Percentiles rank a stretch among this genome's conserved stretches.
phyloP scores from a whole-genome alignment of 2,113 vertebrate species.

The Orthonyx spaldingii region DNA sequence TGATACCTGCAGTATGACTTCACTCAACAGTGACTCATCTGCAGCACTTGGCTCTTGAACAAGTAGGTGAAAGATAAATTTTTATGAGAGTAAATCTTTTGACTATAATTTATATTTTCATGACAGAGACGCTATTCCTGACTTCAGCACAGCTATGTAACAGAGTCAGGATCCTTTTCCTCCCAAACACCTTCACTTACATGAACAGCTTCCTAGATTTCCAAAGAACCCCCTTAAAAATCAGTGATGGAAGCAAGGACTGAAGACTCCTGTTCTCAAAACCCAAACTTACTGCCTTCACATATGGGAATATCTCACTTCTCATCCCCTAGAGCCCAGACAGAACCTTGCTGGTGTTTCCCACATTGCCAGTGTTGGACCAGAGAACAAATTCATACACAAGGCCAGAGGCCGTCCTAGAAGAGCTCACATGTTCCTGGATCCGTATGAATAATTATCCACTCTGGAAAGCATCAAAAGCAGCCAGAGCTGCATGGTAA shows the following conservation, averaged over 20 bases:
- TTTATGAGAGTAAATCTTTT: neutral
- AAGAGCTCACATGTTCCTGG: accelerated
- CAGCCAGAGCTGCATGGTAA: neutral
- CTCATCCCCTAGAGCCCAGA: neutral
- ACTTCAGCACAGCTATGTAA: neutral
- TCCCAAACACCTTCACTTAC: neutral
- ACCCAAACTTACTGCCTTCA: neutral
- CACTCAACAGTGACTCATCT: neutral
- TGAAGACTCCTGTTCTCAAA: neutral
- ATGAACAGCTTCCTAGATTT: neutral
- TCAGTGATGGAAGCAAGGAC: neutral
- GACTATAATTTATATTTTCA: neutral
- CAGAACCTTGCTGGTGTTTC: neutral
- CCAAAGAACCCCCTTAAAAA: neutral
- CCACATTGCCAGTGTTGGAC: too few species aligned
- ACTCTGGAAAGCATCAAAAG: neutral
- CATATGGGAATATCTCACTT: accelerated
- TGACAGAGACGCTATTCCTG: neutral
- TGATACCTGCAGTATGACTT: neutral
- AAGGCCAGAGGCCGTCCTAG: neutral
- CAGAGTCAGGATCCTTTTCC: neutral
- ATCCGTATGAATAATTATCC: accelerated
- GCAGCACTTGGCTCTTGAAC: neutral
- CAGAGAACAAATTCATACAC: neutral
- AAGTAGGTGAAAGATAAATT: neutral